Evolutionary conservation across 2,113 vertebrate genomes (phyloP).

Genomic region (Anguilla japonica): DNA sequence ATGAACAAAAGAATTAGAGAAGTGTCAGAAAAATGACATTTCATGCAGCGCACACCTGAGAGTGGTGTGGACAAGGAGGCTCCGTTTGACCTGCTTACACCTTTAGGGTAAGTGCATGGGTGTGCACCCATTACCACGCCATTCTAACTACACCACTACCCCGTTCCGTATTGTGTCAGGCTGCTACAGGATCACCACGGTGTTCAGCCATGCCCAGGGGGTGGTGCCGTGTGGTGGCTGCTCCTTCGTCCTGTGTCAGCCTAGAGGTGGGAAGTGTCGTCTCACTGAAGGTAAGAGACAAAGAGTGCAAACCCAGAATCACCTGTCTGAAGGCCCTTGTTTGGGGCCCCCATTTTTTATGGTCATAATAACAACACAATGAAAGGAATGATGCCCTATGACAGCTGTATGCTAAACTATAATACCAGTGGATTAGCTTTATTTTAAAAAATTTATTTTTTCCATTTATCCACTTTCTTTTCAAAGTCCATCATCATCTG

Average conservation of each 20-base stretch:
- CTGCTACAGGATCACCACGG: constrained; percentile 35
- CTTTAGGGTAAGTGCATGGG: neutral
- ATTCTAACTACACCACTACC: neutral
- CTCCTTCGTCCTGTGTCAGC: constrained; percentile 35
- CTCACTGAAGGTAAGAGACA: constrained; percentile 24
- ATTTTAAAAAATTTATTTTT: neutral
- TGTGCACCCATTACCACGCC: neutral
- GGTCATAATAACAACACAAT: neutral
- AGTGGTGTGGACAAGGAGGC: neutral
- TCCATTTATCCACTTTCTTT: neutral
- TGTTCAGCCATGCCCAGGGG: constrained; percentile 35
- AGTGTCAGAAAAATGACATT: neutral
- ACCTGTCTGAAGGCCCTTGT: neutral
- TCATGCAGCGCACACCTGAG: neutral
- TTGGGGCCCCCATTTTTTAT: neutral
- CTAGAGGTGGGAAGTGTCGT: constrained; percentile 32
- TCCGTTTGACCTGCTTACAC: no score
- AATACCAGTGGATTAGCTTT: neutral
- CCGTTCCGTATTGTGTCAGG: neutral
- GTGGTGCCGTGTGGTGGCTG: constrained; percentile 31
- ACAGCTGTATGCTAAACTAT: neutral
- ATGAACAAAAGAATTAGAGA: neutral
- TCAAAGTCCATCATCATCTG: neutral
- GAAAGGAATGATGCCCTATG: neutral
- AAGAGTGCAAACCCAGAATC: neutral